Conservation (phyloP, 2,797 vertebrate species). For the Kryptolebias ocellatus region DNA sequence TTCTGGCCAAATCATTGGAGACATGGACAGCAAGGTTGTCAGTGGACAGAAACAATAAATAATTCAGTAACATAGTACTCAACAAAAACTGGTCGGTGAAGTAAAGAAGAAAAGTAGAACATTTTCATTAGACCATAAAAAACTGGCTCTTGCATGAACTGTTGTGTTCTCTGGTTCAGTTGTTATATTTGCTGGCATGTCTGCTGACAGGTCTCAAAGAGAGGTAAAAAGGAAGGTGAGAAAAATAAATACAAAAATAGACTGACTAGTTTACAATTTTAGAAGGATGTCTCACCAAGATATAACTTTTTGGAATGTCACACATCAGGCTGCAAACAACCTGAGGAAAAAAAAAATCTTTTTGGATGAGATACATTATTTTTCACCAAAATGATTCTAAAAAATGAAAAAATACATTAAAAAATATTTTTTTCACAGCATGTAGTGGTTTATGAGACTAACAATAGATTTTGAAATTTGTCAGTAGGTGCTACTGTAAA, state of each 20-base stretch:
- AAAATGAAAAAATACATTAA: not conserved
- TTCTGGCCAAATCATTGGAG: conserved; percentile 56
- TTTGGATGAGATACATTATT: not conserved
- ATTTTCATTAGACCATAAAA: conserved; percentile 58
- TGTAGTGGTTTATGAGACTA: not conserved
- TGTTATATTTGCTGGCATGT: conserved; percentile 49
- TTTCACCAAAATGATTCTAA: not conserved
- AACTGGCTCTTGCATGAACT: conserved; percentile 57
- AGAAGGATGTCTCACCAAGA: not conserved
- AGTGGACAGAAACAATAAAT: conserved; percentile 54
- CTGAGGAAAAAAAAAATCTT: not conserved
- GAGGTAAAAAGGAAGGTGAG: not conserved
- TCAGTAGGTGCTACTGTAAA: not conserved
- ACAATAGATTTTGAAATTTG: not conserved
- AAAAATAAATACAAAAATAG: conserved; percentile 7
- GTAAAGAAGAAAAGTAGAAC: conserved; percentile 11
- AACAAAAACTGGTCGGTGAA: conserved; percentile 23
- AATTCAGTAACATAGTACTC: conserved; percentile 60
- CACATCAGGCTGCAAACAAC: not conserved
- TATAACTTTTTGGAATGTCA: not conserved
- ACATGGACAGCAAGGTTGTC: conserved; percentile 38
- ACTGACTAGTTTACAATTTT: not conserved
- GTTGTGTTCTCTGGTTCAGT: conserved; percentile 33
- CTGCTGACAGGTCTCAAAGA: conserved; percentile 13
- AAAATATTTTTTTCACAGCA: not conserved